These are phyloP conservation scores for Drosophila formosana DNA, from an alignment of 2,888 invertebrate genomes.

Conservation along the genomic window DNA sequence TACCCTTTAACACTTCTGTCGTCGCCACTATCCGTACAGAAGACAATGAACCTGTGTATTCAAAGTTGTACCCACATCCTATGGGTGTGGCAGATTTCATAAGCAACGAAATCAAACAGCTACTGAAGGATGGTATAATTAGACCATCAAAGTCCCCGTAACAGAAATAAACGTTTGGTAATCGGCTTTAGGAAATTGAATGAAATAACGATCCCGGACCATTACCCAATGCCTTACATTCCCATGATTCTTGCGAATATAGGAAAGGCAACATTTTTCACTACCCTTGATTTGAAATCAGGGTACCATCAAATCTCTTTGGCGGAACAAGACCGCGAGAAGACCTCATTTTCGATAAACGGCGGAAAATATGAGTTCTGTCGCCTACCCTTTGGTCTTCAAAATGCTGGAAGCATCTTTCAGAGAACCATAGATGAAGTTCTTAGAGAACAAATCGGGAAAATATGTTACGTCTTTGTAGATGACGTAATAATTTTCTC, in stretches of 20 bases:
- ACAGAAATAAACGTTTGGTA: not conserved
- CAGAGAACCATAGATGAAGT: not conserved
- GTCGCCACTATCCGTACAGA: too few species aligned
- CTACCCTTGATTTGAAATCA: not conserved
- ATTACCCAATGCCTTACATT: not conserved
- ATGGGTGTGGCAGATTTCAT: conserved; percentile 7
- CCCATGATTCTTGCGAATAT: not conserved
- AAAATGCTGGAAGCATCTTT: not conserved
- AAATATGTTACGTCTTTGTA: not conserved
- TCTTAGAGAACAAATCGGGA: not conserved
- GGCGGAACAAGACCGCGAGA: not conserved
- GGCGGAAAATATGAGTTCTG: not conserved
- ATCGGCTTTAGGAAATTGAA: conserved; percentile 7
- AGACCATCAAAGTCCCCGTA: not conserved
- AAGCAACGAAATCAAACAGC: not conserved
- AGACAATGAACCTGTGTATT: too few species aligned
- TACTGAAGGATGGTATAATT: conserved; percentile 4
- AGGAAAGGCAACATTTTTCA: not conserved
- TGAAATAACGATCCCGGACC: not conserved
- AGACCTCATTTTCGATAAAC: not conserved
- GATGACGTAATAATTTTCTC: not conserved
- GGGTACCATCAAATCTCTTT: not conserved
- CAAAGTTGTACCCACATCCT: not conserved
- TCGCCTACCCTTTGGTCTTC: not conserved
- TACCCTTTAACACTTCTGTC: too few species aligned